phyloP scores from a whole-genome alignment of 2,113 vertebrate genomes.

The Jacana jacana region DNA sequence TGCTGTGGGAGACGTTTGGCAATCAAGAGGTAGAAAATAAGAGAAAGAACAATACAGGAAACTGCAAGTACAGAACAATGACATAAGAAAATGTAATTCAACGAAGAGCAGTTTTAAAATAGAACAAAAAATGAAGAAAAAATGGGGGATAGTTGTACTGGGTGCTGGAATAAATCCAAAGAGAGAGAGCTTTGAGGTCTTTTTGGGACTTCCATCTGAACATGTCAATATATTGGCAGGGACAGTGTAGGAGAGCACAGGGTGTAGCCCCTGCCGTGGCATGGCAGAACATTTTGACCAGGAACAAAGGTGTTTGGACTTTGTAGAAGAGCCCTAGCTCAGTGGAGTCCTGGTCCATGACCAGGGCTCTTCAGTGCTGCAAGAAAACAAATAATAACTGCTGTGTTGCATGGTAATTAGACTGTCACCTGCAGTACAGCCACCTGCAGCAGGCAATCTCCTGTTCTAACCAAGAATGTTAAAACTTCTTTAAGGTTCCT shows the following conservation, averaged over 20 bases:
- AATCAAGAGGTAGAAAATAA: not conserved
- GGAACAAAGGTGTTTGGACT: not conserved
- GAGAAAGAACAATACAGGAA: not conserved
- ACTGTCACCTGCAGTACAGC: not conserved
- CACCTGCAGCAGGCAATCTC: conserved; percentile 15
- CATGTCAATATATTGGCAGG: not conserved
- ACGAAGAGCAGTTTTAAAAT: not conserved
- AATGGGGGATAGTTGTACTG: not conserved
- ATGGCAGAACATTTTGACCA: not conserved
- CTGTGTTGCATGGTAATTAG: not conserved
- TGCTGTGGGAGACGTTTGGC: not conserved
- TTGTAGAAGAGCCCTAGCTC: not conserved
- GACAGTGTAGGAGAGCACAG: not conserved
- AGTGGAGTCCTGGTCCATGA: not conserved
- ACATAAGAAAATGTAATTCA: not conserved
- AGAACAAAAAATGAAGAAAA: not conserved
- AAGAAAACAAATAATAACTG: not conserved
- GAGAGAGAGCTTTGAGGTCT: not conserved
- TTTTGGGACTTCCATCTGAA: not conserved
- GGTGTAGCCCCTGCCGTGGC: not conserved
- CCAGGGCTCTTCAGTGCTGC: not conserved
- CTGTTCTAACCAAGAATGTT: not conserved
- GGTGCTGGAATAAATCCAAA: not conserved
- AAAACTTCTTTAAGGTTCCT: not conserved
- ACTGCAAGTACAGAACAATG: not conserved